A percentile compares a stretch with the other conserved stretches of the same genome.
These are phyloP conservation scores for Cladorhizidae sp. DNA, from an alignment of 37 sponge, comb jelly and placozoan genomes.

Conservation along the genomic window DNA sequence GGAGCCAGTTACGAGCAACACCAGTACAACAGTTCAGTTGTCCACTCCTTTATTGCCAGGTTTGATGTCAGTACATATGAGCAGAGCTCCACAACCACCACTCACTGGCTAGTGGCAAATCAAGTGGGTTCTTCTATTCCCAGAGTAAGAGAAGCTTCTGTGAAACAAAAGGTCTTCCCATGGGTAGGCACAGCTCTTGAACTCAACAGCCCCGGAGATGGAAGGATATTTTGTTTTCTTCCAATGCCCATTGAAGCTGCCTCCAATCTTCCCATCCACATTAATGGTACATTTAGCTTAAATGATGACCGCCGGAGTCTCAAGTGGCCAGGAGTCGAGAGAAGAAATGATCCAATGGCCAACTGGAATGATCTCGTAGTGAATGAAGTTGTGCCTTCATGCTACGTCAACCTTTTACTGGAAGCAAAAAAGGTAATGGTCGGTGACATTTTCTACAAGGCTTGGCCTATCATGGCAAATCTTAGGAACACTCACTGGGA, in stretches of 20 bases:
- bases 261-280: conserved; percentile 54
- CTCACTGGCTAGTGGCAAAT: conserved; percentile 31
- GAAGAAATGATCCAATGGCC: conserved; percentile 44
- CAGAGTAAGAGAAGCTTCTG: conserved; percentile 2
- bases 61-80: conserved; percentile 17
- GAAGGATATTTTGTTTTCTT: conserved; percentile 75
- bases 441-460: conserved; percentile 11
- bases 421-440: conserved; percentile 9
- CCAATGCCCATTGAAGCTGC: conserved; percentile 58
- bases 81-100: background rate
- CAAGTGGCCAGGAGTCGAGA: conserved; percentile 57
- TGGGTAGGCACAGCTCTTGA: conserved; percentile 49
- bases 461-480: conserved; percentile 37
- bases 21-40: background rate
- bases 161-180: conserved; percentile 28
- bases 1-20: background rate
- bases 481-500: conserved; percentile 30
- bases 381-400: conserved; percentile 39
- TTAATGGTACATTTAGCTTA: conserved; percentile 76
- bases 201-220: background rate
- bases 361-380: conserved; percentile 66
- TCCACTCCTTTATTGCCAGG: background rate
- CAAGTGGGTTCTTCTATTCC: conserved; percentile 15
- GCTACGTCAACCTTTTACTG: conserved; percentile 39
- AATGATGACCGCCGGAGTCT: conserved; percentile 51